phyloP scores from a whole-genome alignment of 2,113 vertebrate species.

The Opisthocomus hoazin region DNA sequence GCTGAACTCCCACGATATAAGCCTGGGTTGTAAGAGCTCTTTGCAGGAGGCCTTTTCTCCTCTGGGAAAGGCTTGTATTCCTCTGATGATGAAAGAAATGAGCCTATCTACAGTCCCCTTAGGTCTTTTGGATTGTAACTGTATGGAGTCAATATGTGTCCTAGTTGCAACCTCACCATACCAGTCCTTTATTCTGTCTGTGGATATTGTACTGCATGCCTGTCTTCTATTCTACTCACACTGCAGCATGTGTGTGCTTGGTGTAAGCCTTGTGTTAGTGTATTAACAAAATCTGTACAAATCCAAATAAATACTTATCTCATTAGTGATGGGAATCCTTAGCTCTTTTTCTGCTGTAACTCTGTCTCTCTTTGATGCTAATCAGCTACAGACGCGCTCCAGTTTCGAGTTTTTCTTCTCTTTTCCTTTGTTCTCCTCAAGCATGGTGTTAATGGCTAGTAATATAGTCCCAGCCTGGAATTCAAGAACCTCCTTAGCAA shows the following conservation, averaged over 20 bases:
- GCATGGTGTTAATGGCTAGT: background rate
- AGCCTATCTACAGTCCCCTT: background rate
- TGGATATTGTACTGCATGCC: background rate
- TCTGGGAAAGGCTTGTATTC: slow-evolving; percentile 27
- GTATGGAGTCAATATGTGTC: background rate
- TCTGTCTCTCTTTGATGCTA: background rate
- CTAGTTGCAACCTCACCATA: background rate
- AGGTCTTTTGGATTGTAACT: background rate
- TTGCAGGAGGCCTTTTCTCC: slow-evolving; percentile 24
- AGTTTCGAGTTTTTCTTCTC: background rate
- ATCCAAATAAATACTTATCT: background rate
- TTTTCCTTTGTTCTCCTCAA: background rate
- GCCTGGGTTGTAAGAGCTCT: slow-evolving; percentile 17
- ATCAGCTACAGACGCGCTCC: background rate
- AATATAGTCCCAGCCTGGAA: background rate
- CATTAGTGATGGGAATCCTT: background rate
- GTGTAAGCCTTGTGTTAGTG: background rate
- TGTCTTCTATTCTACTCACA: background rate
- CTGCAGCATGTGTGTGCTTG: background rate
- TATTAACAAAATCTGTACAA: background rate
- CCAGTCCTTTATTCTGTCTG: background rate
- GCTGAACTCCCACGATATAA: background rate
- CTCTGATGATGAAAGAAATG: slow-evolving; percentile 47
- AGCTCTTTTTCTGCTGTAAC: background rate
- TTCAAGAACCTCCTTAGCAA: background rate